Conservation (phyloP, 2,797 vertebrate genomes). For the Poecilia wingei region DNA sequence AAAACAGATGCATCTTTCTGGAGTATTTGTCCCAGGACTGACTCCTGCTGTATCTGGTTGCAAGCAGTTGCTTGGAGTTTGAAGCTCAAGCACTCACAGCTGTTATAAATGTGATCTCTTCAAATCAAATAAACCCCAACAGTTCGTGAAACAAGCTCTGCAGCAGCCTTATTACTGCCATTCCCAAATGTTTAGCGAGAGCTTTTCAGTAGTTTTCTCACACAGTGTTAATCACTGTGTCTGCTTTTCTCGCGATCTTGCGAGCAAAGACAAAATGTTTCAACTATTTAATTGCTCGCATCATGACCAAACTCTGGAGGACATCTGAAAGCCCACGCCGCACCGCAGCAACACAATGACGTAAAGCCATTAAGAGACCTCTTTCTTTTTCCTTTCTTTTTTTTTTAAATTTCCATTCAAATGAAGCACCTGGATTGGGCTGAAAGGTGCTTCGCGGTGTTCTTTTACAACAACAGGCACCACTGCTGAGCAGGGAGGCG, state of each 20-base stretch:
- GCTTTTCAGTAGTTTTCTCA: not conserved
- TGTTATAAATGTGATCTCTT: constrained; percentile 28
- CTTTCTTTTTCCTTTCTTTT: constrained; percentile 17
- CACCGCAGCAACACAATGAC: constrained; percentile 48
- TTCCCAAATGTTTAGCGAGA: constrained; percentile 41
- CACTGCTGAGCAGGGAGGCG: constrained; percentile 53
- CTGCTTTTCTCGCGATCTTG: constrained; percentile 34
- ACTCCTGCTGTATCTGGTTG: constrained; percentile 38
- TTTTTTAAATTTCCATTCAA: constrained; percentile 57
- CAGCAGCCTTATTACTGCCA: constrained; percentile 44
- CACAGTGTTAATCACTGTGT: not conserved
- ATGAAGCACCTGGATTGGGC: constrained; percentile 71
- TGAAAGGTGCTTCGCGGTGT: constrained; percentile 68
- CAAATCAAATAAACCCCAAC: constrained; percentile 46
- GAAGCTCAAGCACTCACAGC: constrained; percentile 13
- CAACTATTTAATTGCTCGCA: constrained; percentile 50
- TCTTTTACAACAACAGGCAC: constrained; percentile 67
- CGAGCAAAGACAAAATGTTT: constrained; percentile 54
- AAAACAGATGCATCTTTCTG: constrained; percentile 74
- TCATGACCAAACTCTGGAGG: constrained; percentile 24
- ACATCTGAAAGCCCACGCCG: constrained; percentile 48
- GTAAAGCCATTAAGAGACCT: constrained; percentile 48
- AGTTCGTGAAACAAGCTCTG: constrained; percentile 41
- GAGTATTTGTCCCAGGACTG: constrained; percentile 63
- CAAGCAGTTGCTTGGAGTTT: constrained; percentile 17